Evolutionary conservation across 2,888 invertebrate species (phyloP), one percentile per base, ranked within the genome.

Genomic region (Apodemia duryi): DNA sequence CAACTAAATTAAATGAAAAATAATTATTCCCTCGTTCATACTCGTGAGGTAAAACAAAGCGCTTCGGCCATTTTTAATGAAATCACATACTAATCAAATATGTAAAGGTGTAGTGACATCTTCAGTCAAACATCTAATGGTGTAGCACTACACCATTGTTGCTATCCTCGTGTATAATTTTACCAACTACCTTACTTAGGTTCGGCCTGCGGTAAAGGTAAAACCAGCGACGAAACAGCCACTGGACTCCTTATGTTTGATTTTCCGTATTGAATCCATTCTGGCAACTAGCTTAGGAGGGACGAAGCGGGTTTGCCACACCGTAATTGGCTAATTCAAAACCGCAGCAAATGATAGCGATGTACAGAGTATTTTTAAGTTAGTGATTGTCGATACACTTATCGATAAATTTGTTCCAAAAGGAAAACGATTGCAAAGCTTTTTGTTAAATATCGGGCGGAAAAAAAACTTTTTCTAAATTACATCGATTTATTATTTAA

Each of bases 231-330:
- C 67, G 29, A 60, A 28, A 60, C 60, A 60, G 35, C 60, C 32
- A 9, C 28, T 61, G 13, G 61, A 38, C 61, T n/a, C 61, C 41
- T 61, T 35, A 61, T 61, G 61, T 61, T 61, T 35, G 38, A n/a
- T n/a, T n/a, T n/a, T n/a, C n/a, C n/a, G n/a, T n/a, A n/a, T n/a
- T n/a, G n/a, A n/a, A n/a, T n/a, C 32, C 61, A 61, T 61, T 61
- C 61, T 61, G 61, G 61, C 61, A 61, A 61, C 61, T 61, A 41
- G 61, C 38, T 61, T 38, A 61, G 43, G 61, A 41, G 21, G 13
- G 61, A 61, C 43, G 43, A 32, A 61, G 61, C 35, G 61, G 61
- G n/a, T 1, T n/a, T 41, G 41, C 41, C n/a, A 41, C 43, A 41
- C 61, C 21, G 61, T 61, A 41, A 61, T 61, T 61, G 61, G 41